Evolutionary conservation across 2,888 invertebrate species (phyloP).

Genomic region (Diarsia rubi): DNA sequence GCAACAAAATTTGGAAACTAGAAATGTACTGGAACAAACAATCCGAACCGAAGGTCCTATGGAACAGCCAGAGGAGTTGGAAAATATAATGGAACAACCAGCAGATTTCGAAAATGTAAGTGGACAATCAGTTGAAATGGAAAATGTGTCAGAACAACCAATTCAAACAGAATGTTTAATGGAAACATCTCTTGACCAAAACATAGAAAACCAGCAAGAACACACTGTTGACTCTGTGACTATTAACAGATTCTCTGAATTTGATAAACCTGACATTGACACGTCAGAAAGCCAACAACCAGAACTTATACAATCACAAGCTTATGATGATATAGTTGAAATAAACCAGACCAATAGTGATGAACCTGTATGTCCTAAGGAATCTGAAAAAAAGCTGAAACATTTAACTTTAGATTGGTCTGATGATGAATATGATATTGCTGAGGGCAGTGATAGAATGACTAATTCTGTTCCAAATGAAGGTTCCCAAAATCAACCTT

Average conservation of each 20-base stretch:
- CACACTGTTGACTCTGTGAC: slow-evolving; percentile 27
- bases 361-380: slow-evolving; percentile 56
- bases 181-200: slow-evolving; percentile 25
- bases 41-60: slow-evolving; percentile 9
- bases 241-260: slow-evolving; percentile 38
- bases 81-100: slow-evolving; percentile 34
- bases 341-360: slow-evolving; percentile 39
- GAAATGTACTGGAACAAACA: slow-evolving; percentile 19
- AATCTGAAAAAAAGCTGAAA: slow-evolving; percentile 75
- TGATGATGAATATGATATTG: slow-evolving; percentile 79
- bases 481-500: slow-evolving; percentile 16
- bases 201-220: slow-evolving; percentile 27
- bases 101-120: slow-evolving; percentile 14
- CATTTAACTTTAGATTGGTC: slow-evolving; percentile 83
- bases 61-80: slow-evolving; percentile 18
- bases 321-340: slow-evolving; percentile 62
- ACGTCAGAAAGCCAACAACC: slow-evolving; percentile 39
- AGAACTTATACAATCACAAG: slow-evolving; percentile 60
- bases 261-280: slow-evolving; percentile 30
- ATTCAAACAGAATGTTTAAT: slow-evolving; percentile 29
- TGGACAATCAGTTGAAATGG: slow-evolving; percentile 19
- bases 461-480: slow-evolving; percentile 19
- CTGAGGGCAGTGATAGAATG: slow-evolving; percentile 41
- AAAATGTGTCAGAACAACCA: slow-evolving; percentile 25
- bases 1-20: slow-evolving; percentile 24